Conservation (phyloP, 2,113 vertebrate genomes). For the Stictonetta naevosa region DNA sequence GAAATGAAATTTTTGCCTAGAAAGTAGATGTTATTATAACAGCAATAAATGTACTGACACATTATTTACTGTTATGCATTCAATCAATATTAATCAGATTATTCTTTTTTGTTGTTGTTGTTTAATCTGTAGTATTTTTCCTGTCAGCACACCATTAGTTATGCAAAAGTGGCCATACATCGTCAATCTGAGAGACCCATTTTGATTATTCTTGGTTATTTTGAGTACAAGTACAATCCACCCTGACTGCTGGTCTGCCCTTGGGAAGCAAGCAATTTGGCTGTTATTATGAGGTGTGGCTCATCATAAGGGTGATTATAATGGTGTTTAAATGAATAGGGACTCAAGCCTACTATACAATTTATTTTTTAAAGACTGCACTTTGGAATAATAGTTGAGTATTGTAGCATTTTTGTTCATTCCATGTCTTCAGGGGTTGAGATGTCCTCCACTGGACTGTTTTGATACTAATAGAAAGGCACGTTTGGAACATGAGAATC, state of each 20-base stretch:
- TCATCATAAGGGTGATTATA: slow-evolving; percentile 78
- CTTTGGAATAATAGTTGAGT: slow-evolving; percentile 62
- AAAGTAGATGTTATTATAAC: slow-evolving; percentile 4
- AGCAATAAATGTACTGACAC: slow-evolving; percentile 8
- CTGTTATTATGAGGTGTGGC: slow-evolving; percentile 77
- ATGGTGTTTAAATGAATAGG: slow-evolving; percentile 71
- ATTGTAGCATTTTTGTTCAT: slow-evolving; percentile 57
- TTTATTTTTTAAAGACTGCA: slow-evolving; percentile 66
- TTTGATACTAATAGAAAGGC: slow-evolving; percentile 70
- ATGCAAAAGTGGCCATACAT: slow-evolving; percentile 73
- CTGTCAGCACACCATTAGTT: slow-evolving; percentile 66
- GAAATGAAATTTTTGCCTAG: not conserved
- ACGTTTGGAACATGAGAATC: slow-evolving; percentile 60
- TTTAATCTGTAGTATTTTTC: slow-evolving; percentile 60
- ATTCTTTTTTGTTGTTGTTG: slow-evolving; percentile 41
- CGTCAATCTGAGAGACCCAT: slow-evolving; percentile 72
- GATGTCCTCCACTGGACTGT: slow-evolving; percentile 61
- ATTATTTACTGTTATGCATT: slow-evolving; percentile 31
- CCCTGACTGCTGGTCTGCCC: slow-evolving; percentile 73
- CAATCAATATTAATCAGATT: slow-evolving; percentile 63
- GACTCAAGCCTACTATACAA: slow-evolving; percentile 64
- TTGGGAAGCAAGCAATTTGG: slow-evolving; percentile 78
- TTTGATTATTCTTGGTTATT: slow-evolving; percentile 79
- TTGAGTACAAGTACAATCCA: slow-evolving; percentile 78
- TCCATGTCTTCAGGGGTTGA: slow-evolving; percentile 54